Conservation (phyloP, 2,113 vertebrate species). For the Crotalus horridus region DNA sequence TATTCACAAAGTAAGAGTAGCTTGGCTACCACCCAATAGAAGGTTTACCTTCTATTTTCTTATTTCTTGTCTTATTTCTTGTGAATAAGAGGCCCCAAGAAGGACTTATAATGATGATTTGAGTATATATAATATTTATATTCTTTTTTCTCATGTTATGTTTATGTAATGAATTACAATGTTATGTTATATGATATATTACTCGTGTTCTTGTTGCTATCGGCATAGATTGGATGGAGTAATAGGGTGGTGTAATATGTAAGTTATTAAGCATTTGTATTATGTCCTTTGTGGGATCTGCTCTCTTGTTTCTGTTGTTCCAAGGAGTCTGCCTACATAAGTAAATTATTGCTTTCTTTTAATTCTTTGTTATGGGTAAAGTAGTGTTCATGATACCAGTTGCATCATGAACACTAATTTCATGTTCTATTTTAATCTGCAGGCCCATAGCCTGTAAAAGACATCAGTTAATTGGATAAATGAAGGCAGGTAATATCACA, state of each 20-base stretch:
- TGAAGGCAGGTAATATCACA: not conserved
- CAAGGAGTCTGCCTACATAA: not conserved
- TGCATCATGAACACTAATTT: not conserved
- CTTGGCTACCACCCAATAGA: not conserved
- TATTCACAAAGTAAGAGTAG: not conserved
- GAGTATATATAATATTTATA: not conserved
- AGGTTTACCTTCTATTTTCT: not conserved
- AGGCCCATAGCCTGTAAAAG: not conserved
- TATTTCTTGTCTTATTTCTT: not conserved
- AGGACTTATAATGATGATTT: not conserved
- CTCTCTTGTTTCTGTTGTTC: not conserved
- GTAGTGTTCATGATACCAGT: not conserved
- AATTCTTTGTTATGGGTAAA: not conserved
- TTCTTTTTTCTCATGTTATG: not conserved
- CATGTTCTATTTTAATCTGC: not conserved
- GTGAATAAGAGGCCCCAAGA: too few relatives aligned
- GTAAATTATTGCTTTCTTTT: not conserved
- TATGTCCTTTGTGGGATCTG: not conserved
- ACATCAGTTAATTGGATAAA: not conserved
- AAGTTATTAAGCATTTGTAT: not conserved
- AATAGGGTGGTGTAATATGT: not conserved
- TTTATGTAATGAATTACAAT: too few relatives aligned
- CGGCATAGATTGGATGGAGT: not conserved
- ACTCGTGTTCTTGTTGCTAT: not conserved
- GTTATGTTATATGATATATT: not conserved